Conservation (phyloP, 2,113 vertebrate genomes). For the Chaenocephalus aceratus region DNA sequence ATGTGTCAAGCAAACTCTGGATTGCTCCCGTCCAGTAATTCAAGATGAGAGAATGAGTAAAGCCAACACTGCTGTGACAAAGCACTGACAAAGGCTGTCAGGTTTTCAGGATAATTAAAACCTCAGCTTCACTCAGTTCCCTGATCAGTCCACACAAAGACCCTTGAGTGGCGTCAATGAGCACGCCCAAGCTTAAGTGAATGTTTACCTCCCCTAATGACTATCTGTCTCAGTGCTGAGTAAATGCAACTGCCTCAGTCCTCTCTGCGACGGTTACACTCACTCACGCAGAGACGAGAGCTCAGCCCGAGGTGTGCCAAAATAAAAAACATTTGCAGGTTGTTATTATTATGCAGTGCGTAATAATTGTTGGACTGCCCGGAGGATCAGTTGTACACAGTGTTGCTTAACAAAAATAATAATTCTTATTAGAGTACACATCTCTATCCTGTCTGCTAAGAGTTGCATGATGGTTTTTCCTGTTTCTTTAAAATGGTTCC, state of each 20-base stretch:
- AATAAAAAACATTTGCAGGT: constrained; percentile 37
- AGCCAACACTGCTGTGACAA: constrained; percentile 47
- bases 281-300: constrained; percentile 37
- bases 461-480: background rate
- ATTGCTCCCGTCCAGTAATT: background rate
- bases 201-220: constrained; percentile 84
- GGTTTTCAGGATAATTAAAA: constrained; percentile 83
- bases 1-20: constrained; percentile 9
- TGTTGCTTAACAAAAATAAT: background rate
- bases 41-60: constrained; percentile 16
- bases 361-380: constrained; percentile 18
- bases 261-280: constrained; percentile 43
- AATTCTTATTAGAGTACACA: background rate
- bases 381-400: background rate
- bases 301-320: constrained; percentile 29
- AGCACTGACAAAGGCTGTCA: constrained; percentile 77
- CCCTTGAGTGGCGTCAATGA: constrained; percentile 78
- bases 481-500: constrained; percentile 2
- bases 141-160: constrained; percentile 76
- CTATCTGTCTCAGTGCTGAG: constrained; percentile 75
- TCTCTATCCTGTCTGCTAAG: background rate
- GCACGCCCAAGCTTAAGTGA: constrained; percentile 78
- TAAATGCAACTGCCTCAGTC: constrained; percentile 62
- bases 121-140: constrained; percentile 73
- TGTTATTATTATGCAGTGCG: constrained; percentile 31